Evolutionary conservation across 2,113 vertebrate genomes (phyloP).

Genomic region (Scytalopus superciliaris): DNA sequence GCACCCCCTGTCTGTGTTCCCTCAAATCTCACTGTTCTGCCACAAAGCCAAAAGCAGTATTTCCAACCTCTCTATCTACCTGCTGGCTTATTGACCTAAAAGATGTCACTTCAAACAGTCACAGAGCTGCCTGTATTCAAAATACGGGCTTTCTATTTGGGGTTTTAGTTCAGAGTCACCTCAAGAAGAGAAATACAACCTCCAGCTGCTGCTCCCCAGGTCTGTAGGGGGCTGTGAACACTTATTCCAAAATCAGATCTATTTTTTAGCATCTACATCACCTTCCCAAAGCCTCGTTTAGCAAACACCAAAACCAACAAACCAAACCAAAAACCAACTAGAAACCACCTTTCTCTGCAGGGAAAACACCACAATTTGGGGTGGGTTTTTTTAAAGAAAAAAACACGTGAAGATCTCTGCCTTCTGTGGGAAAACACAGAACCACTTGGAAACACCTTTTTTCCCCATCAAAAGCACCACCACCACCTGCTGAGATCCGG

Average conservation of each 20-base stretch:
- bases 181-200: not conserved
- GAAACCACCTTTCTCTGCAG: not conserved
- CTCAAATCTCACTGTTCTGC: not conserved
- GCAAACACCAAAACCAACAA: not conserved
- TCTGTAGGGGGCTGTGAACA: fast-evolving
- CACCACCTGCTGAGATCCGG: not conserved
- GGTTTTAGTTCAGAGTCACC: not conserved
- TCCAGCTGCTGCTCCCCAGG: not conserved
- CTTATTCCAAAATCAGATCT: not conserved
- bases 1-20: fast-evolving
- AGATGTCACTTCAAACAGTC: not conserved
- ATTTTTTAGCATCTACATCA: not conserved
- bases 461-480: not conserved
- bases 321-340: not conserved
- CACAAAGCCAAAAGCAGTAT: not conserved
- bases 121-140: not conserved
- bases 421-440: not conserved
- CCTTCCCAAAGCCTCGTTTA: not conserved
- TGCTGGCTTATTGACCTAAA: not conserved
- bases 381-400: not conserved
- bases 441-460: not conserved
- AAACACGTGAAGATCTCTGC: not conserved
- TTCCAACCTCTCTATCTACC: not conserved
- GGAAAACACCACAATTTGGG: not conserved
- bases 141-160: not conserved